phyloP scores from a whole-genome alignment of 2,113 vertebrate species.

The Sceloporus undulatus region DNA sequence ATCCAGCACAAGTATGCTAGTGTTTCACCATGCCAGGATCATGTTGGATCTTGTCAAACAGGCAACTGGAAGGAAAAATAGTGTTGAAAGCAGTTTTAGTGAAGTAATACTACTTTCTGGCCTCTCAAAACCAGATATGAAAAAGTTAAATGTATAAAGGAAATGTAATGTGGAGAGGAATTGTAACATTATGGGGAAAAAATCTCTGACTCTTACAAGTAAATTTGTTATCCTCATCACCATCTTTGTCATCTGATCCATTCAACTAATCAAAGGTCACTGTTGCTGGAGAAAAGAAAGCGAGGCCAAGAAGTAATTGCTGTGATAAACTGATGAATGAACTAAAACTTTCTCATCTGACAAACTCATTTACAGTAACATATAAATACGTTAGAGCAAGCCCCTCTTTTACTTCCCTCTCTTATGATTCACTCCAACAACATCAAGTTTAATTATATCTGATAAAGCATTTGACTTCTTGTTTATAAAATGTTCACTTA shows the following conservation, averaged over 20 bases:
- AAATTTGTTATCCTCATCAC: not conserved
- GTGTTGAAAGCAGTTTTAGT: too few relatives aligned
- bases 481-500: not conserved
- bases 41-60: too few relatives aligned
- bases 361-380: conserved; percentile 31
- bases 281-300: conserved; percentile 16
- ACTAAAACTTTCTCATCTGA: conserved; percentile 36
- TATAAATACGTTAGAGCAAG: conserved; percentile 38
- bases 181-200: conserved; percentile 2
- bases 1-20: too few relatives aligned
- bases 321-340: not conserved
- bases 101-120: not conserved
- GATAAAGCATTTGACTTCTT: not conserved
- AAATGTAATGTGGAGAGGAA: not conserved
- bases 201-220: not conserved
- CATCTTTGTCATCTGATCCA: not conserved
- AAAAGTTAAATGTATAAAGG: not conserved
- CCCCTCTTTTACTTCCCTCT: not conserved
- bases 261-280: conserved; percentile 52
- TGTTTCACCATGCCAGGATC: too few relatives aligned
- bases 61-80: too few relatives aligned
- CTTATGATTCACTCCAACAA: conserved; percentile 39
- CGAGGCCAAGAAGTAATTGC: conserved; percentile 19
- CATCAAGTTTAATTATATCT: conserved; percentile 32
- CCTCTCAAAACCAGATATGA: not conserved